Evolutionary conservation across 2,888 invertebrate genomes (phyloP).

Genomic region (Xylota sylvarum): DNA sequence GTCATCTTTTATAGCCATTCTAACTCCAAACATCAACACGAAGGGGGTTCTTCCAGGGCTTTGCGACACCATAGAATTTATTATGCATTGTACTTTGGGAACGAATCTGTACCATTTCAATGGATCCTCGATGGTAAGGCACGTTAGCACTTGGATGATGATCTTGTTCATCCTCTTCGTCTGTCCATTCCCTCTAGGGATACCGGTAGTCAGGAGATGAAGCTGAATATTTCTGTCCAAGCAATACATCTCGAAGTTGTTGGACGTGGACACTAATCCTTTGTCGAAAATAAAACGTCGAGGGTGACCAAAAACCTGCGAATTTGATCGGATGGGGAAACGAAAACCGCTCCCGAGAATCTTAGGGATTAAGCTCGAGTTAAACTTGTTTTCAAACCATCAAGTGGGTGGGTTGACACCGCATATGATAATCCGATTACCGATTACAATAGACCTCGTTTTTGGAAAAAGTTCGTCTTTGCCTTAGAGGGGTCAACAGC

Average conservation of each 20-base stretch:
- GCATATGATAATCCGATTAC: no score
- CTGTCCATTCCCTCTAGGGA: slow-evolving; percentile 57
- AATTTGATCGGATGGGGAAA: no score
- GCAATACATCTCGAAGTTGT: slow-evolving; percentile 78
- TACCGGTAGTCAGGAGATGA: slow-evolving; percentile 34
- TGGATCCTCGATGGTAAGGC: slow-evolving; percentile 61
- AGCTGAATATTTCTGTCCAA: slow-evolving; percentile 30
- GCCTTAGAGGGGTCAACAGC: no score
- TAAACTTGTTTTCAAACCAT: no score
- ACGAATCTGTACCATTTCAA: slow-evolving; percentile 61
- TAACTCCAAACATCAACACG: slow-evolving; percentile 60
- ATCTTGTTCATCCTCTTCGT: slow-evolving; percentile 42
- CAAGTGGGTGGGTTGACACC: no score
- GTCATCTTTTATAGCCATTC: no score
- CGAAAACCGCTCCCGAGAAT: no score
- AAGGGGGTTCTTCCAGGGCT: slow-evolving; percentile 56
- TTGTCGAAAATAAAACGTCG: no score
- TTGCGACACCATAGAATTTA: slow-evolving; percentile 59
- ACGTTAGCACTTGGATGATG: slow-evolving; percentile 53
- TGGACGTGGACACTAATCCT: background rate
- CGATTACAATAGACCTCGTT: no score
- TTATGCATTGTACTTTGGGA: slow-evolving; percentile 30
- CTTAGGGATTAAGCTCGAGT: no score
- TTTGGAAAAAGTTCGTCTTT: no score
- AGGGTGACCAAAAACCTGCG: no score